Evolutionary conservation across 35 echinoderm and acorn worm species (phyloP).

Genomic region (Lytechinus pictus): DNA sequence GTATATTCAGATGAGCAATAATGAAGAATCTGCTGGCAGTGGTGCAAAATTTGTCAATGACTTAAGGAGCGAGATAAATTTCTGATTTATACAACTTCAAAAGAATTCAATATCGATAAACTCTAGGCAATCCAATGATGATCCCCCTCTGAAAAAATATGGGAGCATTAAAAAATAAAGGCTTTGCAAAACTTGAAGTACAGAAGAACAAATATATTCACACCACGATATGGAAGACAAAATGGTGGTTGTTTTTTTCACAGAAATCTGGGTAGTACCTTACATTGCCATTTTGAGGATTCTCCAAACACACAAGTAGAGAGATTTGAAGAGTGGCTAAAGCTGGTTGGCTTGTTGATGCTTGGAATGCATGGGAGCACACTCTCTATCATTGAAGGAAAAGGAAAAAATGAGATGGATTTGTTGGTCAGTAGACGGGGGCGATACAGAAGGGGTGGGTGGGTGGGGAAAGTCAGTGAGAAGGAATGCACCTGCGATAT

Average conservation of each 20-base stretch:
- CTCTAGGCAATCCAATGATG: not conserved
- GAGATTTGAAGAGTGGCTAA: not conserved
- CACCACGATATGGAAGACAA: not conserved
- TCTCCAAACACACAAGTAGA: slow-evolving; percentile 10
- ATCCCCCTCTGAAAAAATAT: not conserved
- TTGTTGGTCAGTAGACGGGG: not conserved
- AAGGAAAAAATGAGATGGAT: not conserved
- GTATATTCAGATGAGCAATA: not conserved
- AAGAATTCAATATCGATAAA: not conserved
- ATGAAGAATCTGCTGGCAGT: not conserved
- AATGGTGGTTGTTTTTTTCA: not conserved
- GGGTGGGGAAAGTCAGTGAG: not conserved
- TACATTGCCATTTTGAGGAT: not conserved
- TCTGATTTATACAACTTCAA: not conserved
- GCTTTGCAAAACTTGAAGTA: not conserved
- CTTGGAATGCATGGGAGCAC: not conserved
- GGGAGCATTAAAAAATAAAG: not conserved
- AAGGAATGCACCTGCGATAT: slow-evolving; percentile 14
- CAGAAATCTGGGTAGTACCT: not conserved
- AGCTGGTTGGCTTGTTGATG: not conserved
- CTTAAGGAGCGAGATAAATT: not conserved
- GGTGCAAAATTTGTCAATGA: not conserved
- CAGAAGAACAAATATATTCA: not conserved
- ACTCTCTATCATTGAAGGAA: not conserved
- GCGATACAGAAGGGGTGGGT: not conserved